phyloP scores from a whole-genome alignment of 2,797 vertebrate genomes.

The Nyctalus aviator region DNA sequence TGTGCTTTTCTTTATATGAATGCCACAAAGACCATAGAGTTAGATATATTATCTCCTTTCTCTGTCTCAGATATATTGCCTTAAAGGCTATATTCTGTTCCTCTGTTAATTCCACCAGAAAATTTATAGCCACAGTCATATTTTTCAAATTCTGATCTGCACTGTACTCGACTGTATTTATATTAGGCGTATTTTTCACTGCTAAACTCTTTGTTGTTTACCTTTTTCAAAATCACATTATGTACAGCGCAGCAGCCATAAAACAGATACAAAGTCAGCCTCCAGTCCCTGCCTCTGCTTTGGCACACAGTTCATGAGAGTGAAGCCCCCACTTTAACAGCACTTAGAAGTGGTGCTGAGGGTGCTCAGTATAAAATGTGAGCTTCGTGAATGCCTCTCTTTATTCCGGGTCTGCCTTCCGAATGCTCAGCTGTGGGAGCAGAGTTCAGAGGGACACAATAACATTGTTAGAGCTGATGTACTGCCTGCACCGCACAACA shows the following conservation, averaged over 20 bases:
- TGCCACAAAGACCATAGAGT: slow-evolving; percentile 79
- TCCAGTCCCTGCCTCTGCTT: slow-evolving; percentile 66
- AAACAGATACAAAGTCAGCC: slow-evolving; percentile 80
- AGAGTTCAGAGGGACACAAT: slow-evolving; percentile 57
- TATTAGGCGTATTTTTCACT: slow-evolving; percentile 89
- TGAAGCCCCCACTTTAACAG: slow-evolving; percentile 70
- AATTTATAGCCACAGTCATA: slow-evolving; percentile 76
- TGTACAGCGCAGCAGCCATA: slow-evolving; percentile 66
- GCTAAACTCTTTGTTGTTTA: slow-evolving; percentile 84
- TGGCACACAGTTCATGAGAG: slow-evolving; percentile 86
- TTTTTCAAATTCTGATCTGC: slow-evolving; percentile 84
- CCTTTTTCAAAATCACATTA: slow-evolving; percentile 82
- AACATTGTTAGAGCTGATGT: background rate
- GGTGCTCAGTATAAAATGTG: slow-evolving; percentile 64
- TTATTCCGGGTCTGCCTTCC: slow-evolving; percentile 33
- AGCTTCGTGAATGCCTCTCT: slow-evolving; percentile 11
- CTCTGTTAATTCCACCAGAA: slow-evolving; percentile 84
- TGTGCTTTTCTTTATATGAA: slow-evolving; percentile 78
- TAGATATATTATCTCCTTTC: slow-evolving; percentile 84
- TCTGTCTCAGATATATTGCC: slow-evolving; percentile 81
- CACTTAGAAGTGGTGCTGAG: slow-evolving; percentile 64
- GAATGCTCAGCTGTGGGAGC: background rate
- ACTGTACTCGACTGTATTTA: slow-evolving; percentile 78
- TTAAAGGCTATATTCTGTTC: slow-evolving; percentile 79
- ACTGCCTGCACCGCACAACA: background rate